Percentiles rank a stretch among this genome's conserved stretches.
Evolutionary conservation across 2,797 vertebrate species (phyloP).

Genomic region (Sardinella longiceps): DNA sequence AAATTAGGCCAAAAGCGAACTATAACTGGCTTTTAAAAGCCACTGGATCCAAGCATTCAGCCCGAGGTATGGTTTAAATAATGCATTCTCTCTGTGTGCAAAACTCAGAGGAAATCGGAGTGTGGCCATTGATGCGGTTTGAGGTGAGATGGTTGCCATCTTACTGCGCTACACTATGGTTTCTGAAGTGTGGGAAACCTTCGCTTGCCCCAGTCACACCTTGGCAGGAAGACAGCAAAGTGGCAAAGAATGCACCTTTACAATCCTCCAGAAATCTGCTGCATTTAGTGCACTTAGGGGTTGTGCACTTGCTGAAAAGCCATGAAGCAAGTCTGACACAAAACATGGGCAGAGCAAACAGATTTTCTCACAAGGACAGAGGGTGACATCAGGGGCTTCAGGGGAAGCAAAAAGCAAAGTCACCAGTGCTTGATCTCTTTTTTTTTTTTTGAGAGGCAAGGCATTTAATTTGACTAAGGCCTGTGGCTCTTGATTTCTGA

Average conservation of each 20-base stretch:
- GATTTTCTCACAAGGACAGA: neutral
- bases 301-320: neutral
- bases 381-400: neutral
- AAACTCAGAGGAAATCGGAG: neutral
- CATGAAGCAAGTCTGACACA: neutral
- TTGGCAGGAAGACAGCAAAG: neutral
- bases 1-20: neutral
- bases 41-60: neutral
- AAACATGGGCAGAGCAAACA: neutral
- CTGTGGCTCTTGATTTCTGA: neutral
- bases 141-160: neutral
- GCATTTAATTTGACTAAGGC: neutral
- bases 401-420: neutral
- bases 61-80: neutral
- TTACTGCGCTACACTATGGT: neutral
- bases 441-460: no score
- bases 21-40: neutral
- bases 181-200: no score
- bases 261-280: neutral
- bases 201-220: neutral
- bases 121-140: neutral
- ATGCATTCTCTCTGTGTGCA: neutral
- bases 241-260: neutral
- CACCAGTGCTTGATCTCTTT: neutral
- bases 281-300: neutral